Evolutionary conservation across 2,888 invertebrate species (phyloP).

Genomic region (Orthonevra nobilis): DNA sequence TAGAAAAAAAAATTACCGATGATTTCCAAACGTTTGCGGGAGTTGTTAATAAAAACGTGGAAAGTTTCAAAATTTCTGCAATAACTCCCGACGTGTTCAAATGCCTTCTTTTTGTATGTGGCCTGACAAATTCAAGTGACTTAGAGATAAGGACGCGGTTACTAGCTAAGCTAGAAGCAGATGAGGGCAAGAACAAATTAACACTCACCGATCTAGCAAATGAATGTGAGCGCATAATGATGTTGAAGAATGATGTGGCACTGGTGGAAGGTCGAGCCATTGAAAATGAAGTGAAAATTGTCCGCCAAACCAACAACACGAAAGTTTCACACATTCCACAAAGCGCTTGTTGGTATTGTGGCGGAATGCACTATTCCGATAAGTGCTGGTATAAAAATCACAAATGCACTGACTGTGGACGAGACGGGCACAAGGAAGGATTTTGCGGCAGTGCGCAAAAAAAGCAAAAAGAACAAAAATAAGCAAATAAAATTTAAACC

Average conservation of each 20-base stretch:
- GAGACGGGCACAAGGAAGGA: conserved; percentile 53
- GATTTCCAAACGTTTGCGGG: conserved; percentile 18
- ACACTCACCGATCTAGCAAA: conserved; percentile 1
- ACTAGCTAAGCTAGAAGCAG: conserved; percentile 22
- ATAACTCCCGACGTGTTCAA: conserved; percentile 20
- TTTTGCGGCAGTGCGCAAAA: too few species aligned
- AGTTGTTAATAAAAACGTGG: conserved; percentile 2
- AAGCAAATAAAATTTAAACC: conserved; percentile 1
- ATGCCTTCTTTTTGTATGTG: conserved; percentile 19
- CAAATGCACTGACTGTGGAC: conserved; percentile 48
- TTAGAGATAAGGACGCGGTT: conserved; percentile 11
- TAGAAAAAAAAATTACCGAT: background rate
- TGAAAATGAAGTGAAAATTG: background rate
- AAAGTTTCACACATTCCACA: conserved; percentile 14
- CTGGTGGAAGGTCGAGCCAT: background rate
- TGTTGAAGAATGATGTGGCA: conserved; percentile 1
- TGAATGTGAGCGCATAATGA: conserved; percentile 4
- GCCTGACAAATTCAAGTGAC: conserved; percentile 7
- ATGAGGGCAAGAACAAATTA: conserved; percentile 4
- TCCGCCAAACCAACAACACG: background rate
- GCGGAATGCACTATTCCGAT: conserved; percentile 59
- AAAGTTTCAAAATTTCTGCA: conserved; percentile 8
- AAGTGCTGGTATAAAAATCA: conserved; percentile 42
- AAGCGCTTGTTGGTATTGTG: conserved; percentile 50
- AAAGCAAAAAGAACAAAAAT: too few species aligned